phyloP scores from a whole-genome alignment of 1,140 invertebrate genomes.

The Drosophila azteca region DNA sequence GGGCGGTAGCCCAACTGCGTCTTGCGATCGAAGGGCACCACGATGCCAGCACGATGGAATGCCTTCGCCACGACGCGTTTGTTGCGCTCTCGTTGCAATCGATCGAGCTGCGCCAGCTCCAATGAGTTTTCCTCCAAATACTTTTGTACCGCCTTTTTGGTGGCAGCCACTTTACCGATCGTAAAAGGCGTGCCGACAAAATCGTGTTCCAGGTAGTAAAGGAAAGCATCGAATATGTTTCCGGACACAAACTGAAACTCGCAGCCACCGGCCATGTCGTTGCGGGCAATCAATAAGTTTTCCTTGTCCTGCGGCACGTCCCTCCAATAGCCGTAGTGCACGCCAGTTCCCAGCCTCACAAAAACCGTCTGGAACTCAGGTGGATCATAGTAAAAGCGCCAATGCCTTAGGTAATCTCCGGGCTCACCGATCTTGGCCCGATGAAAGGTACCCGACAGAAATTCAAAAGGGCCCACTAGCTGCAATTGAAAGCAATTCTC shows the following conservation, averaged over 20 bases:
- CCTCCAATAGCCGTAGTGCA: conserved; percentile 95
- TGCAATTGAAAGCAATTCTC: conserved; percentile 88
- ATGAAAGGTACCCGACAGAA: conserved; percentile 88
- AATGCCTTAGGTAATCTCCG: conserved; percentile 90
- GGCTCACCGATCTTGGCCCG: conserved; percentile 85
- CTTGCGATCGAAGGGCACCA: conserved; percentile 93
- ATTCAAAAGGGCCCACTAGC: conserved; percentile 94
- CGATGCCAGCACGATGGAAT: conserved; percentile 94
- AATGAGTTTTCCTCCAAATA: conserved; percentile 88
- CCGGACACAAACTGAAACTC: conserved; percentile 89
- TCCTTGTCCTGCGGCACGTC: conserved; percentile 89
- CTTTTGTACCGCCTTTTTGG: conserved; percentile 87
- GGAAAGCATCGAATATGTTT: conserved; percentile 93
- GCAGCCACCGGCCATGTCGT: conserved; percentile 88
- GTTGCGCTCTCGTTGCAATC: conserved; percentile 85
- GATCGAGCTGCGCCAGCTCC: conserved; percentile 51
- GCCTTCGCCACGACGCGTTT: conserved; percentile 90
- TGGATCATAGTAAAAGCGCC: conserved; percentile 96
- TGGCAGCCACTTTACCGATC: conserved; percentile 85
- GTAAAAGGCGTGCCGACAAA: conserved; percentile 88
- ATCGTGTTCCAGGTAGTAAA: conserved; percentile 87
- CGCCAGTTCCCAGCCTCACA: conserved; percentile 87
- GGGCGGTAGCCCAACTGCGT: conserved; percentile 92
- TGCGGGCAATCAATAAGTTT: conserved; percentile 91
- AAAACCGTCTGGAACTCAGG: conserved; percentile 95